Percentiles rank a stretch among this genome's conserved stretches.
These are phyloP conservation scores for Dendronephthya gigantea DNA, from an alignment of 64 coral and sea anemone genomes.

Conservation along the genomic window DNA sequence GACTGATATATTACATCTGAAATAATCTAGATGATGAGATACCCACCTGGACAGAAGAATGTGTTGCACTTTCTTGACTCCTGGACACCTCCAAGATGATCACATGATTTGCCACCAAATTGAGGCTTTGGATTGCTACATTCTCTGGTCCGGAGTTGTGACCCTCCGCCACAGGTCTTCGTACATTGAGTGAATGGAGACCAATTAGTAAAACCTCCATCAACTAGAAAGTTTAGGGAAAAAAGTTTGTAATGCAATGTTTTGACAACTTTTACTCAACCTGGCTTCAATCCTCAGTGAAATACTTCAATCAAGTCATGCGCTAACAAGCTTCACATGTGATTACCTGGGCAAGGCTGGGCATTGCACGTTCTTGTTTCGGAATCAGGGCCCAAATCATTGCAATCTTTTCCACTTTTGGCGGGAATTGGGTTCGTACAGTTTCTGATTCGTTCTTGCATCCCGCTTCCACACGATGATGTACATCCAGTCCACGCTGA, in stretches of 20 bases:
- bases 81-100: not conserved
- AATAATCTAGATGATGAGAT: too few species aligned
- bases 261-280: too few species aligned
- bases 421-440: not conserved
- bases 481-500: constrained; percentile 19
- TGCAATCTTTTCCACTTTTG: not conserved
- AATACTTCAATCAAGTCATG: not conserved
- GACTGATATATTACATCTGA: too few species aligned
- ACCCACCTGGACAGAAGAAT: not conserved
- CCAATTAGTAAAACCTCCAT: not conserved
- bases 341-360: not conserved
- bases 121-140: not conserved
- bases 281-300: too few species aligned
- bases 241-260: too few species aligned
- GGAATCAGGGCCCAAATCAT: not conserved
- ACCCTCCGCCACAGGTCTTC: not conserved
- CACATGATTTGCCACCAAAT: not conserved
- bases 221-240: not conserved
- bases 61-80: not conserved
- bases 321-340: not conserved
- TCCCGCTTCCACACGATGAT: not conserved
- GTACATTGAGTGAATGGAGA: not conserved
- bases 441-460: not conserved
- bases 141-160: not conserved
- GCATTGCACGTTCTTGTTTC: constrained; percentile 2